Evolutionary conservation across 2,113 vertebrate species (phyloP), one percentile per base, ranked within the genome.

Genomic region (Isurus oxyrinchus): DNA sequence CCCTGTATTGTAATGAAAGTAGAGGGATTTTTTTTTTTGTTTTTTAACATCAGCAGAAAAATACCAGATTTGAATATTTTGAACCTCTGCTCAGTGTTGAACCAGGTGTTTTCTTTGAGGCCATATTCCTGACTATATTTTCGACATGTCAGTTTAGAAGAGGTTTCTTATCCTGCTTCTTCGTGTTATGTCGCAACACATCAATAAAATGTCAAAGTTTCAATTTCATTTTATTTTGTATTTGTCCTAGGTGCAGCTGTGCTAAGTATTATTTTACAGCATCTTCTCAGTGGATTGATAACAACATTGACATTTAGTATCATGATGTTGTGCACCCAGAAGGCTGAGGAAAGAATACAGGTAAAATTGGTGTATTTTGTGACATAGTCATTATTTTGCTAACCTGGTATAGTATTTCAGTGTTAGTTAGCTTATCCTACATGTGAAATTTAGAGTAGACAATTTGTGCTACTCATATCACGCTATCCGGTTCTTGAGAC

Each of bases 291-390:
- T 55, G 94, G 94, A 95, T 95, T 95, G 94, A 95, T 95, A 95
- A 95, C 94, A 95, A 76, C 94, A 53, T 76, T 95, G 94, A 95
- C 94, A 95, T 95, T 95, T 76, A 76, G 94, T 95, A 95, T 95
- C 94, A 95, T 95, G 94, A 95, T 95, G 94, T 23, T 95, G 49
- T 95, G 94, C 94, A 72, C 94, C 5, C 94, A 76, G 67, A 76
- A 95, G 67, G 94, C 94, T 76, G 44, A 95, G 66, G 67, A 95
- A 55, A 95, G 67, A 95, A 72, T 95, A 72, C 94, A 95, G 94
- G 94, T 95, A 95, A 95, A 72, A 44, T 53, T 13, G 21, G 7
- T 27, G 25, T 69, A 69, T 49, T 95, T 95, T 49, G 0, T 95
- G 35, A 27, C 94, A 95, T 44, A 8, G 44, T 95, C 67, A 49